Base-by-base conservation (phyloP, 2,797 vertebrate genomes). In the Adelosebastes latens region DNA sequence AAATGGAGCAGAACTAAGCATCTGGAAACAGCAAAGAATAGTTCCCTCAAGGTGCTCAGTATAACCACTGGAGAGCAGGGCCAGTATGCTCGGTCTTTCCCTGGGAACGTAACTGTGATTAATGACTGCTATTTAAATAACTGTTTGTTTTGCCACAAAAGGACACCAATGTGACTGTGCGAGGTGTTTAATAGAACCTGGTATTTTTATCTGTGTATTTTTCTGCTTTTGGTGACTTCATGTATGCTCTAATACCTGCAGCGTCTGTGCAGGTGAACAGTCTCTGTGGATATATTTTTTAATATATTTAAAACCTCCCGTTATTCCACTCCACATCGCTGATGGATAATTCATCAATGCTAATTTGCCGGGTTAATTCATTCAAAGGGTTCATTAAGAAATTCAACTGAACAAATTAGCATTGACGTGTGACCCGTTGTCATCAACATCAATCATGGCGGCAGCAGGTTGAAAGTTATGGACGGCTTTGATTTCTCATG, bases 1-100 rank as follows among this genome's bases (percentile, higher is more conserved):
- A 94, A 94, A 92, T 94, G 92, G 90, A 94, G 92, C 93, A 90
- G 88, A 92, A 87, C 91, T 87, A 90, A 94, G 84, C 93, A 94
- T 94, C 92, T 94, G 93, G 93, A 93, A 90, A 92, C 83, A 80
- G 92, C 83, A 82, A 86, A 87, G 83, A 92, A 92, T 88, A 77
- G 82, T 85, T 92, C 88, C 85, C 91, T 85, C 60, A 91, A 89
- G 90, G 87, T 93, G 84, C 87, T 83, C 70, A 20, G 85, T 49
- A 63, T 65, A 88, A 84, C 88, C 93, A 86, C 83, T 14, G 68
- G 89, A 90, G 92, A 92, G 79, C 85, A 39, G 75, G 84, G 87
- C 84, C 88, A 91, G 88, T 89, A 92, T 90, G 89, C 89, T 82
- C 62, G 49, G 59, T 67, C 76, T 85, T 87, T 90, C 88, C 20